Base-by-base conservation (phyloP, 2,888 invertebrate genomes). In the Beris chalybata region DNA sequence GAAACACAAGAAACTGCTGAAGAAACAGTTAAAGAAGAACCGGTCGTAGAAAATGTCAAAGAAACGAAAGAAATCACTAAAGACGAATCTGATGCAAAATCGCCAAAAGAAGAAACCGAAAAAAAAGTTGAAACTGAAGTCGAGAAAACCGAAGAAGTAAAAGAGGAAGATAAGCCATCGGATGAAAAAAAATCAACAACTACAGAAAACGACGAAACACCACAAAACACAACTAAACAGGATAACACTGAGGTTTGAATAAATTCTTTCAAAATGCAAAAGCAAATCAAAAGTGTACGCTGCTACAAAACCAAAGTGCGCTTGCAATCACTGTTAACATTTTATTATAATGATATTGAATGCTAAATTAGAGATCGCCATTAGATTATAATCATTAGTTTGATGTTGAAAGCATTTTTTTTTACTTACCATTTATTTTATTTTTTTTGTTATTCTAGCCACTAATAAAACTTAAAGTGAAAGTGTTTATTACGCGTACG, bases 191-290 rank as follows among this genome's bases (percentile, higher is more conserved):
- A 43, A 54, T 22, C 50, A 22, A 2, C 43, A 31, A 15, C 22
- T 13, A 13, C 12, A 43, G 64, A 30, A n/a, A 13, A 44, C 3
- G 13, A 53, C 29, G 50, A 32, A 44, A 6, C 22, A 45, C 1
- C 4, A 12, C 11, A 53, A 43, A 59, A 54, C n/a, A 55, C 64
- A 55, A 59, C 65, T 58, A 32, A 43, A 65, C 67, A 65, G 65
- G 64, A 65, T 54, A 70, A 67, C 70, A 70, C 70, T 64, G 69
- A 70, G 57, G 68, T 64, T 68, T 67, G 70, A 54, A n/a, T 12
- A 38, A 38, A 38, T 38, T 38, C 38, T 38, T 38, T 38, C 38
- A 38, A 38, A 38, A 38, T 38, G 38, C 38, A 38, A 38, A 38
- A 38, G 38, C 38, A 38, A 38, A 38, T 7, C 5, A 38, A 38